Conservation (phyloP, 2,113 vertebrate genomes). For the Urocitellus parryii region DNA sequence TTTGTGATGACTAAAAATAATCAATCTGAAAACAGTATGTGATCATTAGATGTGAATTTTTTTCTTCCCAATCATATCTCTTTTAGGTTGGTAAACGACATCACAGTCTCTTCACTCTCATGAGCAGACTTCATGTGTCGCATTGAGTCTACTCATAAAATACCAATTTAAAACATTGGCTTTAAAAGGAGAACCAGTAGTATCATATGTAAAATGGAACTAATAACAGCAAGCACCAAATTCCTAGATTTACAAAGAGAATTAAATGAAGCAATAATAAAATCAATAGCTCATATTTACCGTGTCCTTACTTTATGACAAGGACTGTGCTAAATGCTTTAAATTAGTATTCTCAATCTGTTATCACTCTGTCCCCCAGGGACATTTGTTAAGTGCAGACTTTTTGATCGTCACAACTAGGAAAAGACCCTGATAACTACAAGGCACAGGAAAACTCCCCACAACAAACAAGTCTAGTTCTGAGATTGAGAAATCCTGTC, state of each 20-base stretch:
- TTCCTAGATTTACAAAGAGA: not conserved
- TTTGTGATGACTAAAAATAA: conserved; percentile 19
- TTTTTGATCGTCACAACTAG: not conserved
- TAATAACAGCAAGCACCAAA: not conserved
- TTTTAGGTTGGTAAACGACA: not conserved
- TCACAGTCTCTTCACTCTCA: not conserved
- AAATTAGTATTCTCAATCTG: not conserved
- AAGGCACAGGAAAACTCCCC: not conserved
- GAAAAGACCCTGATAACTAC: not conserved
- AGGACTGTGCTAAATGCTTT: not conserved
- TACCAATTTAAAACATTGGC: not conserved
- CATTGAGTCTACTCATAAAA: not conserved
- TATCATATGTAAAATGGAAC: not conserved
- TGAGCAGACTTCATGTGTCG: not conserved
- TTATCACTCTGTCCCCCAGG: not conserved
- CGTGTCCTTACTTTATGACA: not conserved
- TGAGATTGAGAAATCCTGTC: not conserved
- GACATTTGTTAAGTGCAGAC: not conserved
- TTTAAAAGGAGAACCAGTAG: not conserved
- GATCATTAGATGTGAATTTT: not conserved
- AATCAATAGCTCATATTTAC: not conserved
- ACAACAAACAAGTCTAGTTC: not conserved
- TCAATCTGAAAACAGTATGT: not conserved
- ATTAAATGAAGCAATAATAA: not conserved
- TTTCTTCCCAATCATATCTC: not conserved